These are phyloP conservation scores for Ostrea denselamellosa DNA, from an alignment of 1,140 invertebrate genomes.

Conservation along the genomic window DNA sequence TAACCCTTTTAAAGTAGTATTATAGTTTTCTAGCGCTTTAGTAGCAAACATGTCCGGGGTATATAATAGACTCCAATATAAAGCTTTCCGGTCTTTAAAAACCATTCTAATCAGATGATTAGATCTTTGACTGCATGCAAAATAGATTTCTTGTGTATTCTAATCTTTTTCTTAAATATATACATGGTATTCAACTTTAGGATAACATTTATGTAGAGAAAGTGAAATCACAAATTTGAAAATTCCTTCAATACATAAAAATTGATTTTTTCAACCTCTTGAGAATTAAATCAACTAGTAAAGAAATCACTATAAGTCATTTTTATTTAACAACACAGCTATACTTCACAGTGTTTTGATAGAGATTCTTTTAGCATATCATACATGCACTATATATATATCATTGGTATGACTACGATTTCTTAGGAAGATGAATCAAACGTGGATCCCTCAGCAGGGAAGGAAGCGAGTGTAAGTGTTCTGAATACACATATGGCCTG, in stretches of 20 bases:
- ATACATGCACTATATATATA: constrained; percentile 10
- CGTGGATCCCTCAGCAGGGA: not conserved
- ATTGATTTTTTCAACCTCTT: not conserved
- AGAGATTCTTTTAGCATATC: not conserved
- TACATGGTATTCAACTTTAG: no score
- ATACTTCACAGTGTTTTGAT: not conserved
- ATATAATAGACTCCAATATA: not conserved
- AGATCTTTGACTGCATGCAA: not conserved
- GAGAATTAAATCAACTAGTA: not conserved
- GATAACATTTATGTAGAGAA: no score
- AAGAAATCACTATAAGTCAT: not conserved
- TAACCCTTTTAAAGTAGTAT: not conserved
- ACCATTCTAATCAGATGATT: not conserved
- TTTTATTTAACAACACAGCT: no score
- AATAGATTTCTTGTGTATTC: not conserved
- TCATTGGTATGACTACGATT: not conserved
- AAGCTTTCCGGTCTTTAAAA: not conserved
- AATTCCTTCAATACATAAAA: not conserved
- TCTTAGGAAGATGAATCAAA: constrained; percentile 3
- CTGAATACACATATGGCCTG: not conserved
- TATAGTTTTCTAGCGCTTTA: not conserved
- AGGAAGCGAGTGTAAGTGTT: not conserved
- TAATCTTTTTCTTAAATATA: not conserved
- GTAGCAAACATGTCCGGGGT: not conserved
- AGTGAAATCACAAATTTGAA: no score